Evolutionary conservation across 2,797 vertebrate species (phyloP), one percentile per base, ranked within the genome.

Genomic region (Pempheris klunzingeri): DNA sequence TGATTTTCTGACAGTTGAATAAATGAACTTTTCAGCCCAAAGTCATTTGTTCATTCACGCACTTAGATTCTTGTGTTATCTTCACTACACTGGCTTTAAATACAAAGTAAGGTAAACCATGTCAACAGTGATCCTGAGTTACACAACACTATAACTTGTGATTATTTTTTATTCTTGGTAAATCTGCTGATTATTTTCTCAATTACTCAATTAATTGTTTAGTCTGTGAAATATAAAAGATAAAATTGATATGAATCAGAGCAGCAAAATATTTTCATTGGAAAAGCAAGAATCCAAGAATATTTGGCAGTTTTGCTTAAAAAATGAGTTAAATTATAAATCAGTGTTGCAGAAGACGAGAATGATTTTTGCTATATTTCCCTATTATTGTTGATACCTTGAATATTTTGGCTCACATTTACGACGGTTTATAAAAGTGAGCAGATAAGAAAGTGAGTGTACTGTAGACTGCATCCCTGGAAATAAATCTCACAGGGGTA

Each of bases 401-500:
- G 10, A 53, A 59, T 13, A 12, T 17, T 44, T 20, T 53, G 52
- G 28, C 15, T 30, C 46, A 32, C 7, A 47, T 39, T 46, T 39
- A 20, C 0, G 0, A 54, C 32, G 8, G 24, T 2, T 41, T 24
- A 34, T 28, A 32, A 24, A 26, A 53, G 28, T n/a, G 44, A 30
- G 32, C 22, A 26, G 12, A 65, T 46, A 43, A 66, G 72, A 39
- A 39, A 24, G 30, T 60, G 15, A 30, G 38, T 65, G 64, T 43
- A 15, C 32, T 34, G 47, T 36, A 41, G n/a, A 36, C 26, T 22
- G 14, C 41, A 65, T 55, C 13, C 26, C 53, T 52, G 58, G 38
- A 61, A 50, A 49, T 12, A n/a, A 32, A 57, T 52, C 44, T 73
- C 65, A 24, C 22, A n/a, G 28, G 36, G 30, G 30, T 36, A 28